A percentile compares a stretch with the other conserved stretches of the same genome.
These are phyloP conservation scores for Halcyon senegalensis DNA, from an alignment of 2,113 vertebrate genomes.

Conservation along the genomic window DNA sequence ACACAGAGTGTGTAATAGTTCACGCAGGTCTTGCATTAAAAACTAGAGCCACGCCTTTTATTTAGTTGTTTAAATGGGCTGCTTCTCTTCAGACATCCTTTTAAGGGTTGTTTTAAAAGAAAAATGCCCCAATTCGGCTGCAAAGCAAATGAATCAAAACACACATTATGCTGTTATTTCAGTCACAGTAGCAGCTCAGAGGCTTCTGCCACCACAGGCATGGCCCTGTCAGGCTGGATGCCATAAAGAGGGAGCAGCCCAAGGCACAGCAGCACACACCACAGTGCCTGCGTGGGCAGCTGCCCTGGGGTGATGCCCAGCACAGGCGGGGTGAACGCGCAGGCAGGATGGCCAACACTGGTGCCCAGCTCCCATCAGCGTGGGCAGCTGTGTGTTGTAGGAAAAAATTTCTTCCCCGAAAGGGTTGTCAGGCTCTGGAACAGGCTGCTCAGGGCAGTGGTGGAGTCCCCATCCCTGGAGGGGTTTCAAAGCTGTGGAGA, in stretches of 20 bases:
- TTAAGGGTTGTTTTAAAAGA: neutral
- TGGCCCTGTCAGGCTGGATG: neutral
- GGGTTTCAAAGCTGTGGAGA: neutral
- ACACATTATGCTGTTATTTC: accelerated
- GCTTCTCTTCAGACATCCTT: neutral
- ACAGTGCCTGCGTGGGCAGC: neutral
- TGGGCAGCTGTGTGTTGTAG: neutral
- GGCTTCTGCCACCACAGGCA: accelerated
- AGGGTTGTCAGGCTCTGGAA: neutral
- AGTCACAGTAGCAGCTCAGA: neutral
- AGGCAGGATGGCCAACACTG: neutral
- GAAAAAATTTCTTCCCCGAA: neutral
- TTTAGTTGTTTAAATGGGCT: neutral
- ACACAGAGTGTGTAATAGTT: neutral
- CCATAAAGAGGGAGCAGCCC: neutral
- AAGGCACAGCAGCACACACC: accelerated
- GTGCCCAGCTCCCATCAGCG: accelerated
- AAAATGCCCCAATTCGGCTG: neutral
- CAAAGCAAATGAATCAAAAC: neutral
- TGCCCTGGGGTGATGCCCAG: neutral
- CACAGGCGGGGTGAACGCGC: too few relatives aligned
- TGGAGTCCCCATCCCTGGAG: neutral
- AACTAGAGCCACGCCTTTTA: neutral
- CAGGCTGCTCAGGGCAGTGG: neutral
- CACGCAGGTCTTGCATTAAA: neutral